These are phyloP conservation scores for Spondyliosoma cantharus DNA, from an alignment of 2,797 vertebrate species.

Conservation along the genomic window DNA sequence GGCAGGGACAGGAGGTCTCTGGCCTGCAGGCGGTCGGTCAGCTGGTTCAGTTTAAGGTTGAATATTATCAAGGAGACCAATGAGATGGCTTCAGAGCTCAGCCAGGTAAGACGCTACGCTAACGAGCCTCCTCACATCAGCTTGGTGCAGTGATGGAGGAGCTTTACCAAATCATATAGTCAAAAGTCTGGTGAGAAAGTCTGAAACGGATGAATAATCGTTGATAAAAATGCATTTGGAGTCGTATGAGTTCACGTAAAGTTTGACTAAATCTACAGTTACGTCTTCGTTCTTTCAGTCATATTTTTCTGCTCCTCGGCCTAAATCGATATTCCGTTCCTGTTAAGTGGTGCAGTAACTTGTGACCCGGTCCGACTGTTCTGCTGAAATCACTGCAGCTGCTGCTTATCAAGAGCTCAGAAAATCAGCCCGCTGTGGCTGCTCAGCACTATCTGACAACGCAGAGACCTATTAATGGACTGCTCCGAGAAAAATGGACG, in stretches of 20 bases:
- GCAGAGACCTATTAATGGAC: conserved; percentile 28
- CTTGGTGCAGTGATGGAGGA: too few relatives aligned
- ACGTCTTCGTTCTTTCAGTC: conserved; percentile 24
- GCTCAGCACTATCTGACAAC: conserved; percentile 24
- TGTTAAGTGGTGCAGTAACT: conserved; percentile 39
- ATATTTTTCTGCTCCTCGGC: conserved; percentile 10
- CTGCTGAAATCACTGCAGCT: conserved; percentile 46
- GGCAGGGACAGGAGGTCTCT: conserved; percentile 40
- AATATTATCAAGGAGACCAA: conserved; percentile 63
- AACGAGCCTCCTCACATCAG: too few relatives aligned
- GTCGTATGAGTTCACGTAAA: neutral
- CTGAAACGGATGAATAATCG: too few relatives aligned
- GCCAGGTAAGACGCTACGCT: conserved; percentile 56
- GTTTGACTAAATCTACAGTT: conserved; percentile 8
- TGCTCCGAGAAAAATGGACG: conserved; percentile 16
- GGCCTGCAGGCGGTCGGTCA: conserved; percentile 61
- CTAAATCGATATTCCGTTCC: conserved; percentile 40
- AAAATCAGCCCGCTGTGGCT: conserved; percentile 12
- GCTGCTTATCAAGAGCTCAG: conserved; percentile 38
- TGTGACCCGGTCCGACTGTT: conserved; percentile 22
- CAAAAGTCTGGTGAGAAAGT: too few relatives aligned
- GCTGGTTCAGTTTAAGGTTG: conserved; percentile 60
- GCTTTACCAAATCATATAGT: too few relatives aligned
- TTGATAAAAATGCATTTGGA: neutral
- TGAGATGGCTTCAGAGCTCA: conserved; percentile 31